Conservation (phyloP, 2,113 vertebrate genomes). For the Protobothrops mucrosquamatus region DNA sequence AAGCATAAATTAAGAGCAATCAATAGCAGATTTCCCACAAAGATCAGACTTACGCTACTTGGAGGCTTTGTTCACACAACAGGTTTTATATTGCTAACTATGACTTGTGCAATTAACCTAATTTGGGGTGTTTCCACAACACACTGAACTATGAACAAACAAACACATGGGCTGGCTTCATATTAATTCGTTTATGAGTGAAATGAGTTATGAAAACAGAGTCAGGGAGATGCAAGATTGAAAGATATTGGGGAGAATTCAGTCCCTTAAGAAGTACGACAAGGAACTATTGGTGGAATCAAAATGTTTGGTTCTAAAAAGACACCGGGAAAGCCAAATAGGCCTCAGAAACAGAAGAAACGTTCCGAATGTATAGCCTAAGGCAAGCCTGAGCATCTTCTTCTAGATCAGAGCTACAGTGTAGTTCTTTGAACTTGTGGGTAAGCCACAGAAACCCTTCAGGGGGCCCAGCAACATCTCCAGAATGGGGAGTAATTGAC, state of each 20-base stretch:
- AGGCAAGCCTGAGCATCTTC: not conserved
- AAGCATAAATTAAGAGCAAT: not conserved
- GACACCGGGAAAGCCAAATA: not conserved
- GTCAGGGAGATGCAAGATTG: not conserved
- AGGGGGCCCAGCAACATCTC: not conserved
- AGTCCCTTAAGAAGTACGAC: not conserved
- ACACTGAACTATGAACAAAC: not conserved
- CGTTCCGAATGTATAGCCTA: not conserved
- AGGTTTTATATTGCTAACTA: not conserved
- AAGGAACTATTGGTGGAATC: not conserved
- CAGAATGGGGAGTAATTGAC: not conserved
- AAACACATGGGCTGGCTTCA: not conserved
- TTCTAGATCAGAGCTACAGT: not conserved
- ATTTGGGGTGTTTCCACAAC: not conserved
- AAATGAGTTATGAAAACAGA: not conserved
- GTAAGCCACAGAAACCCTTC: not conserved
- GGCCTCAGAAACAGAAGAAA: not conserved
- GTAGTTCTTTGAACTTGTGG: not conserved
- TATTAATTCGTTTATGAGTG: not conserved
- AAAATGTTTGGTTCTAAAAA: not conserved
- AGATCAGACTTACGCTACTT: not conserved
- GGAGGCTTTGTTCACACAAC: not conserved
- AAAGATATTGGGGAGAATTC: not conserved
- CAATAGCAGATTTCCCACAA: not conserved
- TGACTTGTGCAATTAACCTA: not conserved